phyloP scores from a whole-genome alignment of 2,113 vertebrate species.

The Brachypteracias leptosomus region DNA sequence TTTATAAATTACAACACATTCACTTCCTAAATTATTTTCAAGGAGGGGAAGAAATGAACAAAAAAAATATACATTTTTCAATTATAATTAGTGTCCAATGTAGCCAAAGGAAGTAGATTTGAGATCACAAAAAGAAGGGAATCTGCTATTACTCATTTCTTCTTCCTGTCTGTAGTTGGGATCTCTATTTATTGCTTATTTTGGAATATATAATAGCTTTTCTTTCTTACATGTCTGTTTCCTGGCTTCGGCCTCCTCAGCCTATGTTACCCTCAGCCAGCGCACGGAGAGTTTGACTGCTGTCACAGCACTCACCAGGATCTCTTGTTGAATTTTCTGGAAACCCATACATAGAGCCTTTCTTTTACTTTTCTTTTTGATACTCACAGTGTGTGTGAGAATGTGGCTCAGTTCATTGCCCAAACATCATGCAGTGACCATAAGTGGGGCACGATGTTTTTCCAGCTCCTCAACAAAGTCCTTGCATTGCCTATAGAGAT shows the following conservation, averaged over 20 bases:
- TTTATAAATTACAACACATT: background rate
- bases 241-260: background rate
- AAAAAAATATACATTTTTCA: conserved; percentile 13
- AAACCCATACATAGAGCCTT: background rate
- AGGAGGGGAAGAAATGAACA: background rate
- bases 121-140: background rate
- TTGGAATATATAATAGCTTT: background rate
- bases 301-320: background rate
- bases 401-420: background rate
- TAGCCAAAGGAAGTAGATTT: background rate
- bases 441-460: background rate
- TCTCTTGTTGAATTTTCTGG: background rate
- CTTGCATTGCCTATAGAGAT: background rate
- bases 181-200: background rate
- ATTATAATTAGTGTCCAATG: background rate
- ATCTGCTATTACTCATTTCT: conserved; percentile 9
- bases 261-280: background rate
- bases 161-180: background rate
- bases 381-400: too few relatives aligned
- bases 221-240: background rate
- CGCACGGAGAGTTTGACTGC: background rate
- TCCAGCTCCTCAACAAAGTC: background rate
- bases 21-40: conserved; percentile 6
- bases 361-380: background rate
- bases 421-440: background rate